Evolutionary conservation across 2,113 vertebrate species (phyloP).

Genomic region (Nipponia nippon): DNA sequence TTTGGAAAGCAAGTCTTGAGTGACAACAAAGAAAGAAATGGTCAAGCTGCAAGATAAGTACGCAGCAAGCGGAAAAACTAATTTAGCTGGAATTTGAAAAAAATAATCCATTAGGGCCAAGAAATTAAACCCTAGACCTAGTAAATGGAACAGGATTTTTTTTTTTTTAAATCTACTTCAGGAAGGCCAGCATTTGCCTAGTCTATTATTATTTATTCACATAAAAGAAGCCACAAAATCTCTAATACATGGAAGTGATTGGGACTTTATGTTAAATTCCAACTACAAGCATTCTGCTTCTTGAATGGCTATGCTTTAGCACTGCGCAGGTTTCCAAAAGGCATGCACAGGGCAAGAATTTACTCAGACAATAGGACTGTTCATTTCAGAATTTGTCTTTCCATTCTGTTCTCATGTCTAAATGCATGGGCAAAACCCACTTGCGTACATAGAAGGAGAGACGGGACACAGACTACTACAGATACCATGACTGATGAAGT

Average conservation of each 20-base stretch:
- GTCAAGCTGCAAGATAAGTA: background rate
- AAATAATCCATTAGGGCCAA: background rate
- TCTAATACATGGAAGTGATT: background rate
- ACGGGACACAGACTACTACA: background rate
- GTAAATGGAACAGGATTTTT: background rate
- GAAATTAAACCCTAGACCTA: background rate
- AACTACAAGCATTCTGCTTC: background rate
- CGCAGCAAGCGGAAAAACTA: background rate
- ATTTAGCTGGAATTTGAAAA: background rate
- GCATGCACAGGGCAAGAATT: background rate
- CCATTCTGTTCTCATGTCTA: background rate
- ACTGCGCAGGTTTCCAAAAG: background rate
- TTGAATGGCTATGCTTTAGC: background rate
- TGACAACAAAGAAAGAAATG: background rate
- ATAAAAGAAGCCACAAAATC: background rate
- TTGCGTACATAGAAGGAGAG: background rate
- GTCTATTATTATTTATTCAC: background rate
- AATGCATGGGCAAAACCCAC: background rate
- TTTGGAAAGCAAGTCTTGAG: background rate
- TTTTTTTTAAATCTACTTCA: background rate
- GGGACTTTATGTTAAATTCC: background rate
- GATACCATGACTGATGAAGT: background rate
- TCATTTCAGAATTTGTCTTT: background rate
- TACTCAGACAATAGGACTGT: background rate
- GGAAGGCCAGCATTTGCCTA: background rate